These are phyloP conservation scores for Astyanax mexicanus DNA, from an alignment of 2,797 vertebrate genomes.

Conservation along the genomic window DNA sequence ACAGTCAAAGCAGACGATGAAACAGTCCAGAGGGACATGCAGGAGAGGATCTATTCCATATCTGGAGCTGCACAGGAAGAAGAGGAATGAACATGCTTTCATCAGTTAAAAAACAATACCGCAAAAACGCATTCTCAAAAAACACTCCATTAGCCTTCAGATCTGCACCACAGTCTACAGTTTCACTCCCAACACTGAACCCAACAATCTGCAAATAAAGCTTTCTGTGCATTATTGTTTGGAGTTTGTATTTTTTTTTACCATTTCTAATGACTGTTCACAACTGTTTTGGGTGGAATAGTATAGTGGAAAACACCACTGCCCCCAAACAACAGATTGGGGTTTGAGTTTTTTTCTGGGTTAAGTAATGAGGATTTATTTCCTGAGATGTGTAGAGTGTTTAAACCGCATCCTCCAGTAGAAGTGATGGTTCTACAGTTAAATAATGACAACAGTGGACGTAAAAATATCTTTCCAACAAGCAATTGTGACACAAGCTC, in stretches of 20 bases:
- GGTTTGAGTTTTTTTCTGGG: no score
- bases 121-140: conserved; percentile 61
- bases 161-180: conserved; percentile 69
- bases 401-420: no score
- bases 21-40: conserved; percentile 72
- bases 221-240: conserved; percentile 74
- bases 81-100: conserved; percentile 63
- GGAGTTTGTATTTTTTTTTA: no score
- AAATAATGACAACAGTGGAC: no score
- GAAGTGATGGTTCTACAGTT: no score
- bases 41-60: conserved; percentile 78
- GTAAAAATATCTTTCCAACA: no score
- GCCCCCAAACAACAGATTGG: no score
- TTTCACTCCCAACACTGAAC: conserved; percentile 62
- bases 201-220: conserved; percentile 73
- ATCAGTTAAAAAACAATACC: conserved; percentile 50
- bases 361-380: no score
- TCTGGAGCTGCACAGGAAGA: conserved; percentile 74
- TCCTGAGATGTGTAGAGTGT: no score
- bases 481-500: no score
- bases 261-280: not conserved
- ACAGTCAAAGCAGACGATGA: conserved; percentile 79
- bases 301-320: no score
- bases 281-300: no score
- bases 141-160: conserved; percentile 66